Evolutionary conservation across 2,888 invertebrate genomes (phyloP), one percentile per base, ranked within the genome.

Genomic region (Drosophila hawaiiensis): DNA sequence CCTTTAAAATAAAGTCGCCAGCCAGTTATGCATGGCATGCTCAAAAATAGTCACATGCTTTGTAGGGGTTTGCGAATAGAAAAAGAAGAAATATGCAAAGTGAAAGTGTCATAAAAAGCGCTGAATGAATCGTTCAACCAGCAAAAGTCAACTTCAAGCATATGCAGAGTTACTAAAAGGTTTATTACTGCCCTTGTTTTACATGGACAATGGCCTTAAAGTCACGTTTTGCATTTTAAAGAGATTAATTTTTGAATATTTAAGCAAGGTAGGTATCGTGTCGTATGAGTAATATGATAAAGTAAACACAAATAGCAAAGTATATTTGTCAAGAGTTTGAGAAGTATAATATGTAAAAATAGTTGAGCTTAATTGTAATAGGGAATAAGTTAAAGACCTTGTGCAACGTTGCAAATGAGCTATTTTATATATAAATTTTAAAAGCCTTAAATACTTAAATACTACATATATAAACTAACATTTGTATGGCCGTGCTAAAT

Each of bases 1-100:
- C 80, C 80, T 78, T 80, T 76, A 75, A 75, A 65, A 75, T 75
- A 75, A 76, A 75, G 64, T 64, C 22, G 52, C 19, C 54, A 55
- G 71, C 58, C 71, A 43, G 69, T 58, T 75, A 29, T 14, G 28
- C 25, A n/a, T 58, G 33, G 54, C 78, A 59, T 71, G 76, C 29
- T 35, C 65, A 50, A 71, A 62, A 68, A 75, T 56, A 65, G 68
- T 76, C 71, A 65, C 71, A 71, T 60, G 52, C 66, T 61, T 62
- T 39, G 39, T 10, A 14, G 37, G 49, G 37, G 35, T 49, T 61
- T 39, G 33, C 22, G 35, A 25, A 43, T 50, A 35, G 55, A 33
- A 35, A 33, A 28, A 39, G 28, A 47, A 47, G 31, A 35, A 66
- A 74, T 61, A 47, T 67, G 74, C 25, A 67, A 62, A 59, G 62